Evolutionary conservation across 2,797 vertebrate species (phyloP).

Genomic region (Amniataba percoides): DNA sequence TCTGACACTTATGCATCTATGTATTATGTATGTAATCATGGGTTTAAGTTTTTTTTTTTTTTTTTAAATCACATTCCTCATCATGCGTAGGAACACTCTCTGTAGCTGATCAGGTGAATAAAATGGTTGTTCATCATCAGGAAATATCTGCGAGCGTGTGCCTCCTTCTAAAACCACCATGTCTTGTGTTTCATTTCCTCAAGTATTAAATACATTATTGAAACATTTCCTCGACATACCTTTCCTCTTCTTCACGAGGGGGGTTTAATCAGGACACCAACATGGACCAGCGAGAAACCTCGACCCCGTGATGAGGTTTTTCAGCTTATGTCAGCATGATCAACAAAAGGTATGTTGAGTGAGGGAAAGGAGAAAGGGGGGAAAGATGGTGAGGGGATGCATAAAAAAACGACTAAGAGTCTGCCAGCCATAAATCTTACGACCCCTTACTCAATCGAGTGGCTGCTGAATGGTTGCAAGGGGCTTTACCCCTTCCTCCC

Average conservation of each 20-base stretch:
- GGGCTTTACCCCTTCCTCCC: slow-evolving; percentile 57
- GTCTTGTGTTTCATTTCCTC: slow-evolving; percentile 40
- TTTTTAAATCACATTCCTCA: slow-evolving; percentile 42
- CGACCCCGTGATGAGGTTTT: slow-evolving; percentile 59
- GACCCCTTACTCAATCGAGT: slow-evolving; percentile 51
- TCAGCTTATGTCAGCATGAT: slow-evolving; percentile 68
- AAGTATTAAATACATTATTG: slow-evolving; percentile 44
- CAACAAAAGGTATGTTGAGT: slow-evolving; percentile 52
- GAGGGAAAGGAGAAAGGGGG: slow-evolving; percentile 40
- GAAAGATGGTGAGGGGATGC: slow-evolving; percentile 64
- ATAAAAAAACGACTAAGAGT: slow-evolving; percentile 61
- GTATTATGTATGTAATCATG: slow-evolving; percentile 44
- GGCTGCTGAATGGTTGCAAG: slow-evolving; percentile 54
- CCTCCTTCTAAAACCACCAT: slow-evolving; percentile 22
- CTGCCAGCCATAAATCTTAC: slow-evolving; percentile 72
- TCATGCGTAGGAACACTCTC: slow-evolving; percentile 39
- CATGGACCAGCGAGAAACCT: slow-evolving; percentile 26
- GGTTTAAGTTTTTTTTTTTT: slow-evolving; percentile 16
- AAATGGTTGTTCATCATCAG: slow-evolving; percentile 44
- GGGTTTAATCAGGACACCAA: slow-evolving; percentile 65
- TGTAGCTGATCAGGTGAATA: slow-evolving; percentile 42
- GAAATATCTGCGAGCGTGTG: slow-evolving; percentile 19
- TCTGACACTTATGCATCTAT: slow-evolving; percentile 30
- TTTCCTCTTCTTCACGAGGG: slow-evolving; percentile 26
- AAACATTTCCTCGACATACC: slow-evolving; percentile 35